Conservation (phyloP, 2,888 invertebrate species). For the Patella pellucida region DNA sequence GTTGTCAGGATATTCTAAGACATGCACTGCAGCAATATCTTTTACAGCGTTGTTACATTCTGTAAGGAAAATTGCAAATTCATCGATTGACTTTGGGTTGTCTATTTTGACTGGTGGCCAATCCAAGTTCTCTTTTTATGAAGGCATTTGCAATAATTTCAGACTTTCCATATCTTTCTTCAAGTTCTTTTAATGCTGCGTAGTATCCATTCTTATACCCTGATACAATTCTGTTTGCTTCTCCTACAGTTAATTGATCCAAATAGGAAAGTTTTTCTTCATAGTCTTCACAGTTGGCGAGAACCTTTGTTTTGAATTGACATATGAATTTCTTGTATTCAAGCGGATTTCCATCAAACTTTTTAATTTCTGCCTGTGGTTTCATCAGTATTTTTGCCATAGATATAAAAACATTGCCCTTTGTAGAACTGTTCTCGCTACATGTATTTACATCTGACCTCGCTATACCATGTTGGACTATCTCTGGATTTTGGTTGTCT, state of each 20-base stretch:
- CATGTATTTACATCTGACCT: background rate
- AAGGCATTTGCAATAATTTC: constrained; percentile 16
- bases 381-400: constrained; percentile 17
- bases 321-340: constrained; percentile 23
- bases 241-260: constrained; percentile 18
- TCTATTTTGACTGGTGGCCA: constrained; percentile 26
- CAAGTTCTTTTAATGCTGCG: constrained; percentile 8
- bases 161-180: constrained; percentile 16
- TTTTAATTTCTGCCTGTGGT: constrained; percentile 27
- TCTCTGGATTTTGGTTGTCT: background rate
- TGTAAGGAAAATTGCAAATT: constrained; percentile 15
- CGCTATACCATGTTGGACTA: background rate
- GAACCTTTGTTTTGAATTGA: constrained; percentile 23
- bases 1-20: constrained; percentile 25
- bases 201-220: constrained; percentile 7
- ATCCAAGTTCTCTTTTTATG: constrained; percentile 17
- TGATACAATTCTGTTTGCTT: constrained; percentile 13
- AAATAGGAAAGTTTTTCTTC: constrained; percentile 22
- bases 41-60: constrained; percentile 18
- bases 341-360: constrained; percentile 33
- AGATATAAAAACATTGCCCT: background rate
- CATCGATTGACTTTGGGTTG: constrained; percentile 12
- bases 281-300: constrained; percentile 6
- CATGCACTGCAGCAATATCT: background rate
- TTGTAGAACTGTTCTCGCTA: background rate